phyloP scores from a whole-genome alignment of 2,888 invertebrate species.

The Caenorhabditis sp. region DNA sequence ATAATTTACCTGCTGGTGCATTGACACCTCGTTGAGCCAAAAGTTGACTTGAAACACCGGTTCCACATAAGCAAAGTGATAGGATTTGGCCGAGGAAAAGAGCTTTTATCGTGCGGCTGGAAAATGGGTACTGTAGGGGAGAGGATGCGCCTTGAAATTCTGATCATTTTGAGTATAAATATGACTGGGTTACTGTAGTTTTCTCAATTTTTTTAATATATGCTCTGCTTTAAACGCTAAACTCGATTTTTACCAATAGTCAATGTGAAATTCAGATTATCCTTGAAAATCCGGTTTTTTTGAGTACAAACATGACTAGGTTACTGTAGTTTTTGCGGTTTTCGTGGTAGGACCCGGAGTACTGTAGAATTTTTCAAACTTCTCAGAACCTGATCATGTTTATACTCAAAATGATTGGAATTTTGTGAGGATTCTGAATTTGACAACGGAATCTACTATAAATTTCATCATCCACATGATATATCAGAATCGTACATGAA shows the following conservation, averaged over 20 bases:
- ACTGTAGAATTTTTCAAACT: neutral
- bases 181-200: neutral
- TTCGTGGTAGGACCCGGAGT: neutral
- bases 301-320: too few relatives aligned
- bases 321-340: neutral
- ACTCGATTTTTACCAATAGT: too few relatives aligned
- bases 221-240: too few relatives aligned
- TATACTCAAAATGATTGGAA: neutral
- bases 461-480: too few relatives aligned
- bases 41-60: slow-evolving; percentile 80
- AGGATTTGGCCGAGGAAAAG: slow-evolving; percentile 77
- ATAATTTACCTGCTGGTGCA: slow-evolving; percentile 78
- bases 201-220: too few relatives aligned
- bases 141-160: too few relatives aligned
- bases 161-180: too few relatives aligned
- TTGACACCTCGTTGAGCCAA: slow-evolving; percentile 78
- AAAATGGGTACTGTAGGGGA: too few relatives aligned
- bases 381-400: neutral
- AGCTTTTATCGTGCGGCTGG: slow-evolving; percentile 70
- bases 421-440: neutral
- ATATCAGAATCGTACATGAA: too few relatives aligned
- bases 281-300: too few relatives aligned
- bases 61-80: slow-evolving; percentile 81
- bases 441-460: too few relatives aligned
- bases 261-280: too few relatives aligned